These are phyloP conservation scores for Lepidurus couesii DNA, from an alignment of 1,140 invertebrate species.

Conservation along the genomic window DNA sequence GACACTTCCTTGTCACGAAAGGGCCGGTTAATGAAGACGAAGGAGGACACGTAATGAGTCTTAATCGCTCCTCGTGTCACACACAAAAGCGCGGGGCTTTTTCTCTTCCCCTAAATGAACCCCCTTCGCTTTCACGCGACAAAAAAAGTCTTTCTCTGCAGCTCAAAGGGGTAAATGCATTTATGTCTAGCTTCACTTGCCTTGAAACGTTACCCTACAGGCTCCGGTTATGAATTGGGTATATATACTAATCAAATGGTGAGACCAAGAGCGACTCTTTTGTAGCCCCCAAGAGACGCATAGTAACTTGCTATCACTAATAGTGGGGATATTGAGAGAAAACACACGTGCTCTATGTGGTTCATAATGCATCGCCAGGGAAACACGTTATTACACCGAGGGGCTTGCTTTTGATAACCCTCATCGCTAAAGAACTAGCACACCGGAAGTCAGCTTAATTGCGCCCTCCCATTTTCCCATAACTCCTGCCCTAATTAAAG, in stretches of 20 bases:
- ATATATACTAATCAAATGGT: constrained; percentile 10
- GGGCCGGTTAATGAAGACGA: constrained; percentile 28
- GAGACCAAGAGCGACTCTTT: background rate
- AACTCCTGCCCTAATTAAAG: background rate
- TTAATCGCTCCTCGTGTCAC: constrained; percentile 27
- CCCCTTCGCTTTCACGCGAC: background rate
- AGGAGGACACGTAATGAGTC: constrained; percentile 27
- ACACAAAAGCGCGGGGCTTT: background rate
- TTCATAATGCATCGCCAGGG: constrained; percentile 36
- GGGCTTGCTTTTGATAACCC: constrained; percentile 23
- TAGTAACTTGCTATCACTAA: background rate
- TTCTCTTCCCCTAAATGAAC: background rate
- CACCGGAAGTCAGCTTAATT: background rate
- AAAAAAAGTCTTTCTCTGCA: background rate
- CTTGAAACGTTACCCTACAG: no score
- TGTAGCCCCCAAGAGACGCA: background rate
- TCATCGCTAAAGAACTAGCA: background rate
- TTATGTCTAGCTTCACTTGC: background rate
- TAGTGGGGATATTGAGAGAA: background rate
- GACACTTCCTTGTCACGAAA: constrained; percentile 30
- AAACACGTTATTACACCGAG: constrained; percentile 40
- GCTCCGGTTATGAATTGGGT: no score
- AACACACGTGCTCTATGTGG: background rate
- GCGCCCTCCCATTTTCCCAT: background rate
- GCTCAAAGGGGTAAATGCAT: background rate